phyloP scores from a whole-genome alignment of 1,140 invertebrate genomes.

The Drosophila ananassae region DNA sequence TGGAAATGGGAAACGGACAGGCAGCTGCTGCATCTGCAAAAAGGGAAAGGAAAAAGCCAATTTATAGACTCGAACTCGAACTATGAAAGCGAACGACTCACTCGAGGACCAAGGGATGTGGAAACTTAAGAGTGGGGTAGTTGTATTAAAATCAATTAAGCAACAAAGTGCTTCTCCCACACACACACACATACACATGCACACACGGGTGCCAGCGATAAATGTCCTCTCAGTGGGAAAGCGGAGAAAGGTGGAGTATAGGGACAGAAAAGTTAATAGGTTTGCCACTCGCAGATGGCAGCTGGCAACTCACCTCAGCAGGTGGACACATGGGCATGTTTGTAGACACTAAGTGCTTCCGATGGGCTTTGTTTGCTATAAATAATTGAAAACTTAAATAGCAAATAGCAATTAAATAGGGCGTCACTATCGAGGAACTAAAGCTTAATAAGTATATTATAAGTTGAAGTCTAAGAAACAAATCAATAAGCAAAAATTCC shows the following conservation, averaged over 20 bases:
- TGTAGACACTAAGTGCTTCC: constrained; percentile 37
- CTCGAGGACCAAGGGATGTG: constrained; percentile 5
- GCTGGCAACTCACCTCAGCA: constrained; percentile 35
- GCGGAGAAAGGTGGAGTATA: neutral
- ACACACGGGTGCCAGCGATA: constrained; percentile 53
- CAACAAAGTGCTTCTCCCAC: constrained; percentile 71
- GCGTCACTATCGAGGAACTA: neutral
- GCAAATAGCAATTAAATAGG: constrained; percentile 1
- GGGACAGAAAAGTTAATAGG: constrained; percentile 67
- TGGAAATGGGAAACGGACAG: constrained; percentile 72
- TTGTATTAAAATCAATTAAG: constrained; percentile 80
- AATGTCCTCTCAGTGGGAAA: constrained; percentile 49
- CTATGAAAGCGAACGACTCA: constrained; percentile 50
- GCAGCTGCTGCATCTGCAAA: constrained; percentile 42
- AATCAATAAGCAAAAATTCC: neutral
- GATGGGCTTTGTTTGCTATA: constrained; percentile 50
- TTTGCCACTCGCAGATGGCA: constrained; percentile 71
- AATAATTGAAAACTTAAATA: constrained; percentile 23
- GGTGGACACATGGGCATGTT: constrained; percentile 9
- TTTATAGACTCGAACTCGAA: constrained; percentile 70
- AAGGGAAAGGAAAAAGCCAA: constrained; percentile 74
- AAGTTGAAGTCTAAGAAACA: neutral
- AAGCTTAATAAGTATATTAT: neutral
- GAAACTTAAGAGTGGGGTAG: constrained; percentile 32
- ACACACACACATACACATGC: neutral